Conservation (phyloP, 2,113 vertebrate genomes). For the Pelecanus crispus region DNA sequence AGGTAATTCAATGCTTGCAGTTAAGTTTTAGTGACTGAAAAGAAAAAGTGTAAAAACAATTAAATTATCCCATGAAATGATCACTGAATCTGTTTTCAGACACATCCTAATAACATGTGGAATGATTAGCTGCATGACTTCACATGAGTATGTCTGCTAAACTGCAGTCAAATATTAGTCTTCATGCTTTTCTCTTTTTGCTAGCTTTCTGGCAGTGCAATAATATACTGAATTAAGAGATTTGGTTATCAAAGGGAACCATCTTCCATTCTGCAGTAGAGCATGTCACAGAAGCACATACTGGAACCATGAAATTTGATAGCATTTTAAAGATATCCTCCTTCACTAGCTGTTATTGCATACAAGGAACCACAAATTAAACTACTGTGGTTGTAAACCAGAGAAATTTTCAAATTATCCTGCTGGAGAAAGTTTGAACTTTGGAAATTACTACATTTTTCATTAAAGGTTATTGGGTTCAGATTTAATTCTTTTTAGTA, state of each 20-base stretch:
- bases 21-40: neutral
- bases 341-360: neutral
- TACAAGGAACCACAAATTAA: neutral
- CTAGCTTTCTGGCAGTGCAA: neutral
- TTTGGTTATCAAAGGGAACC: neutral
- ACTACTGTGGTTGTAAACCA: neutral
- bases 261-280: neutral
- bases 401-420: neutral
- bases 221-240: neutral
- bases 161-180: neutral
- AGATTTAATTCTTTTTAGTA: neutral
- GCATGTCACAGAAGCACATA: neutral
- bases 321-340: neutral
- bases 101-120: neutral
- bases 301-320: neutral
- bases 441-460: neutral
- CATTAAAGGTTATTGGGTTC: neutral
- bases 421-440: neutral
- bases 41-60: neutral
- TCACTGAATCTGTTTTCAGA: neutral
- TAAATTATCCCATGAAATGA: neutral
- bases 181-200: neutral
- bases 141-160: neutral
- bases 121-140: neutral
- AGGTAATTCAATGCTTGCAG: neutral